Base-by-base conservation (phyloP, 2,888 invertebrate species). In the Leptinotarsa peninsularis region DNA sequence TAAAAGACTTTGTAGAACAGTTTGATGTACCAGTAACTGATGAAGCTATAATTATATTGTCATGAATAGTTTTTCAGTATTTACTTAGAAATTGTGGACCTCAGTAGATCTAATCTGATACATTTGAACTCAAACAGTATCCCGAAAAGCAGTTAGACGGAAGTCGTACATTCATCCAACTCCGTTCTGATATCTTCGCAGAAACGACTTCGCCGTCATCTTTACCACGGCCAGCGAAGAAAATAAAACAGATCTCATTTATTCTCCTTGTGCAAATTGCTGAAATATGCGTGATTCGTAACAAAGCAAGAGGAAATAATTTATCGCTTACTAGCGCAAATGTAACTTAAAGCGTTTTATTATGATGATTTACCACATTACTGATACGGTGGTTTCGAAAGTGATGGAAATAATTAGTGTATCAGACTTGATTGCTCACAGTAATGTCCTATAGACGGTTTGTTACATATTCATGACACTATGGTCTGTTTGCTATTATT, bases 311-410 rank as follows among this genome's bases (percentile, higher is more conserved):
- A 63, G 63, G 63, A 63, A 63, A 63, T 63, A 43, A 63, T 63
- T 63, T 63, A 63, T 63, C 63, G 63, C 14, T 63, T 15, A 13
- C 63, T 63, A 63, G 27, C 63, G n/a, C 63, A 13, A 63, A 63
- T 63, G 63, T 63, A 63, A 63, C 43, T 17, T 43, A 43, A 63
- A 63, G 17, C 43, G 63, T 63, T 63, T 63, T 63, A 63, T 63
- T 63, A 63, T 63, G 63, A 63, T 63, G 63, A 63, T 63, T 63
- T 63, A 33, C 63, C n/a, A 7, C 63, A 63, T 63, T 63, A 63
- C 33, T 63, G 63, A 43, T 63, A 63, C 33, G 17, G 17, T 27
- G 63, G 63, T 63, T 63, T 63, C 63, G 63, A 63, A 63, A 63
- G 63, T 63, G 63, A 63, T 63, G 33, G 63, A 63, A 33, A 63